These are phyloP conservation scores for Palaemon carinicauda DNA, from an alignment of 1,140 invertebrate genomes.

Conservation along the genomic window DNA sequence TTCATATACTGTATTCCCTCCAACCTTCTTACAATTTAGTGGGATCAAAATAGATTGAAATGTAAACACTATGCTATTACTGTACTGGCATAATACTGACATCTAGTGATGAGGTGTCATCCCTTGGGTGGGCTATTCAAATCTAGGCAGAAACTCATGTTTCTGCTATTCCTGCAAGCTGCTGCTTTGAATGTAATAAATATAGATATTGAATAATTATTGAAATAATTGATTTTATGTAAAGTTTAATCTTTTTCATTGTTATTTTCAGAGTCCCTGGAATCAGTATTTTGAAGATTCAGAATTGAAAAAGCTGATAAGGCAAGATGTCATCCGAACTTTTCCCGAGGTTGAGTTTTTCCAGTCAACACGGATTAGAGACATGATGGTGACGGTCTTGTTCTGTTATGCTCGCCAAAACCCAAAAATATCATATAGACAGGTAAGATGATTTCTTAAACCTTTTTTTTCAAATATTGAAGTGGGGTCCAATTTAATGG, in stretches of 20 bases:
- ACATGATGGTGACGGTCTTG: conserved; percentile 76
- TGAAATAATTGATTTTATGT: neutral
- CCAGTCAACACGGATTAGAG: conserved; percentile 73
- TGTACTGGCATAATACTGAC: too few species aligned
- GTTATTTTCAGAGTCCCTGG: conserved; percentile 74
- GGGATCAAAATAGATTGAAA: too few species aligned
- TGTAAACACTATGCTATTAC: too few species aligned
- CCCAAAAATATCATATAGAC: conserved; percentile 77
- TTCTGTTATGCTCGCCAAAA: conserved; percentile 79
- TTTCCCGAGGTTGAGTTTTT: conserved; percentile 84
- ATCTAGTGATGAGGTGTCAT: too few species aligned
- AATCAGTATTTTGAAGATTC: conserved; percentile 83
- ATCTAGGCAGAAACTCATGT: too few species aligned
- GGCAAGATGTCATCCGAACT: conserved; percentile 82
- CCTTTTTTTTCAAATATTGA: neutral
- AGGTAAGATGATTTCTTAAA: conserved; percentile 65
- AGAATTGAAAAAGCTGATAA: conserved; percentile 76
- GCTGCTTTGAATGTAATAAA: too few species aligned
- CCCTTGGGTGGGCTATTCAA: too few species aligned
- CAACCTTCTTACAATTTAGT: too few species aligned
- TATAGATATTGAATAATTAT: too few species aligned
- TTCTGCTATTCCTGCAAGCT: too few species aligned
- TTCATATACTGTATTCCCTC: too few species aligned
- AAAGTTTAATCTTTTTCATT: neutral
- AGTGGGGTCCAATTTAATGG: too few species aligned